These are phyloP conservation scores for Armadillidium nasatum DNA, from an alignment of 1,140 invertebrate genomes.

Conservation along the genomic window DNA sequence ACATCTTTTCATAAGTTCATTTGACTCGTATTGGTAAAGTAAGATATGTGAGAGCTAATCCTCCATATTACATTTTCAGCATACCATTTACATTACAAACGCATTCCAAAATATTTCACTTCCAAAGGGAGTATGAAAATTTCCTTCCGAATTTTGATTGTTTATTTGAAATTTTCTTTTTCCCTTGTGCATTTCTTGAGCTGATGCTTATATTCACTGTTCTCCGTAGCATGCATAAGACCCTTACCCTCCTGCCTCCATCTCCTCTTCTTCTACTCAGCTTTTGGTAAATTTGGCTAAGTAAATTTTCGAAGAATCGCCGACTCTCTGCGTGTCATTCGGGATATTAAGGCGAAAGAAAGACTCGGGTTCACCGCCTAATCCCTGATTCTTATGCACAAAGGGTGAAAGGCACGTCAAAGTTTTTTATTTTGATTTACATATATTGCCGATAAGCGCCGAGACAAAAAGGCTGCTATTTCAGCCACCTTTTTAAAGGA, in stretches of 20 bases:
- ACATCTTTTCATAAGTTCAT: background rate
- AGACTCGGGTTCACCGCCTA: slow-evolving; percentile 29
- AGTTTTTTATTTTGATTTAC: slow-evolving; percentile 44
- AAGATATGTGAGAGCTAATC: no score
- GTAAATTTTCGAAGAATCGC: slow-evolving; percentile 3
- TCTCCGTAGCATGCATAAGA: background rate
- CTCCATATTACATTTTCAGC: background rate
- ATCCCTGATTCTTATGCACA: slow-evolving; percentile 44
- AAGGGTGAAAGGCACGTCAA: slow-evolving; percentile 42
- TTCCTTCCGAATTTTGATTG: no score
- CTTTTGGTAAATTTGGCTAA: slow-evolving; percentile 16
- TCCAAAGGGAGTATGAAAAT: no score
- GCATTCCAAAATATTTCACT: no score
- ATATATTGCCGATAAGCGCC: slow-evolving; percentile 40
- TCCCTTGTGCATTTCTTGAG: no score
- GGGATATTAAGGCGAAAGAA: background rate
- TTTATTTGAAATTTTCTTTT: no score
- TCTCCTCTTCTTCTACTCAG: slow-evolving; percentile 11
- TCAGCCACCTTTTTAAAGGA: background rate
- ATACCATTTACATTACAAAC: background rate
- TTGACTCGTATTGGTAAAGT: no score
- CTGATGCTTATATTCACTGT: no score
- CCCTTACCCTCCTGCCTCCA: background rate
- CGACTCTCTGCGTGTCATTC: slow-evolving; percentile 2
- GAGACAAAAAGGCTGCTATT: slow-evolving; percentile 17